Evolutionary conservation across 2,797 vertebrate species (phyloP).

Genomic region (Botia kubotai): DNA sequence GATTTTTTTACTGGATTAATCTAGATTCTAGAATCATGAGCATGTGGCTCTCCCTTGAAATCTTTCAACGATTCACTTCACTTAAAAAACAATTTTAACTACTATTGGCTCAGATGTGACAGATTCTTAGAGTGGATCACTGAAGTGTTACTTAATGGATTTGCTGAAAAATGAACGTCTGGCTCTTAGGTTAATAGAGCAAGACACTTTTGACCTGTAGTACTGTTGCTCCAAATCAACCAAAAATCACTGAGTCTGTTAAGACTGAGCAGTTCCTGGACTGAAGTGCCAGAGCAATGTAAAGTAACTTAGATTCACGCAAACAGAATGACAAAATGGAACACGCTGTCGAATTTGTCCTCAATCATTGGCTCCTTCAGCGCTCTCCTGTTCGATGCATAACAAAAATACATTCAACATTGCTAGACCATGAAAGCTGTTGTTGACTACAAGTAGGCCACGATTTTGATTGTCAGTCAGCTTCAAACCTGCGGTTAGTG

Average conservation of each 20-base stretch:
- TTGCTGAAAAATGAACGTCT: conserved; percentile 30
- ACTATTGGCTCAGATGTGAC: conserved; percentile 23
- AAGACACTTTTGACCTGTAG: conserved; percentile 38
- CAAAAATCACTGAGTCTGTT: conserved; percentile 25
- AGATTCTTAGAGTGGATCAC: conserved; percentile 35
- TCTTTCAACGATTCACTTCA: conserved; percentile 1
- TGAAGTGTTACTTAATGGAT: conserved; percentile 48
- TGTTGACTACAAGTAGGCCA: conserved; percentile 43
- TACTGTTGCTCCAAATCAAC: conserved; percentile 47
- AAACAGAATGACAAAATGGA: neutral
- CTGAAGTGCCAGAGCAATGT: conserved; percentile 19
- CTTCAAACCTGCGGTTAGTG: conserved; percentile 25
- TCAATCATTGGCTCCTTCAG: neutral
- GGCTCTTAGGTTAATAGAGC: conserved; percentile 42
- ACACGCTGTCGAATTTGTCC: conserved; percentile 22
- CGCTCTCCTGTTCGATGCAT: conserved; percentile 13
- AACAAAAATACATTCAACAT: conserved; percentile 43
- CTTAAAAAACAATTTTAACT: neutral
- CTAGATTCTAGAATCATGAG: neutral
- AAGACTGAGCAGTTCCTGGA: conserved; percentile 11
- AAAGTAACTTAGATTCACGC: conserved; percentile 25
- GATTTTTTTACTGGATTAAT: neutral
- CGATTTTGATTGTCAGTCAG: conserved; percentile 42
- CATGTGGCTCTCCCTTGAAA: neutral
- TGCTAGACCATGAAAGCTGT: conserved; percentile 24